phyloP scores from a whole-genome alignment of 2,797 vertebrate species.

The Phataginus tetradactyla region DNA sequence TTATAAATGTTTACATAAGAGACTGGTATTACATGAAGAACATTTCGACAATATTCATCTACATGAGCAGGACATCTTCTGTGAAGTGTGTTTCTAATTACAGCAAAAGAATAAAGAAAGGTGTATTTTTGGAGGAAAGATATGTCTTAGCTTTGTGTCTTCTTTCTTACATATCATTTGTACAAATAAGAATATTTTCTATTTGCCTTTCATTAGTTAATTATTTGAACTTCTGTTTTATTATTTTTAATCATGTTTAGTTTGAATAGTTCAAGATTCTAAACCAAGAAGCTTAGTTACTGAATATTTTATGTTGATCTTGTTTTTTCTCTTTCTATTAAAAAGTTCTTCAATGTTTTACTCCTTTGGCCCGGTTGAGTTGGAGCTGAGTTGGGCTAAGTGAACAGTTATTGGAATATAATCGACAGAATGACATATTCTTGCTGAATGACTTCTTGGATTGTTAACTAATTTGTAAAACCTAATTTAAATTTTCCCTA shows the following conservation, averaged over 20 bases:
- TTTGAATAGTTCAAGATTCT: constrained; percentile 26
- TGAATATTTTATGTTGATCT: constrained; percentile 13
- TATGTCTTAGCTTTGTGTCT: not conserved
- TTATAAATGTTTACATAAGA: constrained; percentile 31
- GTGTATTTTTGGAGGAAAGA: not conserved
- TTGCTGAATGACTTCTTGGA: not conserved
- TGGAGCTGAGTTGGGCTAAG: not conserved
- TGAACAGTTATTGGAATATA: not conserved
- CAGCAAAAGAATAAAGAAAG: not conserved
- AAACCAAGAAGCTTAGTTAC: not conserved
- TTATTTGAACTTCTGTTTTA: constrained; percentile 35
- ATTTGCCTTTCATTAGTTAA: constrained; percentile 6
- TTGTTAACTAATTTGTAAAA: not conserved
- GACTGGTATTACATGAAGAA: not conserved
- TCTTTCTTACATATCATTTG: not conserved
- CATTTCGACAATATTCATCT: not conserved
- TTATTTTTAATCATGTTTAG: not conserved
- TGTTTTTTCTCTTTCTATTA: constrained; percentile 27
- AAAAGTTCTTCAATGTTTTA: constrained; percentile 34
- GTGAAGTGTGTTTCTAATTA: constrained; percentile 4
- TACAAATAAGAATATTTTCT: not conserved
- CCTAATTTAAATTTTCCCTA: not conserved
- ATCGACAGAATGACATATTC: not conserved
- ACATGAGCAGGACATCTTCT: not conserved
- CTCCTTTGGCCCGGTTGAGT: not conserved